Base-by-base conservation (phyloP, 2,113 vertebrate species). In the Recurvirostra avosetta region DNA sequence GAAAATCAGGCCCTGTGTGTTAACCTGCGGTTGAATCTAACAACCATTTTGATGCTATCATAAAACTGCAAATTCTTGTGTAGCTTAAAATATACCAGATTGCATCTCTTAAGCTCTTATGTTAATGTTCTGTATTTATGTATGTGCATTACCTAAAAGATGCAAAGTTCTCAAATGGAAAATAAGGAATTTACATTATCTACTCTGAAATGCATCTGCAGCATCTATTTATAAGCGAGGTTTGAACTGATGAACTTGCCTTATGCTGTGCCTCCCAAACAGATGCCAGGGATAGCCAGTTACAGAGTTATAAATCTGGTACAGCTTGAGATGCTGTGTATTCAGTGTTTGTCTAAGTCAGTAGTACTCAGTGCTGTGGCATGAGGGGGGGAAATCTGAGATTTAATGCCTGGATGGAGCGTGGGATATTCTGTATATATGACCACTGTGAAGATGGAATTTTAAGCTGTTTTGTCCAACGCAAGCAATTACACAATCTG, bases 241-340 rank as follows among this genome's bases (percentile, higher is more conserved):
- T 52, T 84, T 94, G 83, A 96, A 85, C 61, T 58, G 89, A 43
- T 92, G 95, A 97, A 88, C 89, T 65, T 86, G 80, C 80, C 96
- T 92, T 88, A 52, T 94, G 94, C 77, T 88, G 40, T 75, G 80
- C 76, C 77, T 94, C 92, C 88, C 74, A 36, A 89, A 68, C 91
- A 94, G 96, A 76, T 92, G 91, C 86, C 85, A 72, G 65, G 63
- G 80, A 40, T 11, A 65, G 43, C 70, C 80, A 62, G 74, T 82
- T 58, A 38, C 7, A 71, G 83, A 58, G 80, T 45, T 34, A 23
- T 82, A 61, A 81, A 75, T 71, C 21, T 62, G 71, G 27, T 45
- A 6, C n/a, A 83, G 72, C n/a, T 32, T 11, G 59, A 67, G 29
- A 4, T 43, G 66, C 40, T 90, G 23, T 17, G 1, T 65, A 12